phyloP scores from a whole-genome alignment of 2,113 vertebrate species.

The Ailuropoda melanoleuca region DNA sequence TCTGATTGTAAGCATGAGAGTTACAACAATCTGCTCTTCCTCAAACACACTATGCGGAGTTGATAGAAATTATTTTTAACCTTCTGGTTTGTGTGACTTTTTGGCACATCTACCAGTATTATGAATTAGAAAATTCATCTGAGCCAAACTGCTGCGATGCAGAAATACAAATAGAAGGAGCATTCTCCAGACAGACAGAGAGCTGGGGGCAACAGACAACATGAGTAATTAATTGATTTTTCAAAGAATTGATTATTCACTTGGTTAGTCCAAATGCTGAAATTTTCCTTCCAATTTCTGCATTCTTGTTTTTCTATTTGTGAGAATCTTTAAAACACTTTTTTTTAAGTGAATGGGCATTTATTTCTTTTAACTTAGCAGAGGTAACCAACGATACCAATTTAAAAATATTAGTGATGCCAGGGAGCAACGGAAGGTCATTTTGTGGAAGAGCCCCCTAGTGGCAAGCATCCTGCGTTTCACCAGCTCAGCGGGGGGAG shows the following conservation, averaged over 20 bases:
- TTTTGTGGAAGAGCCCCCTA: conserved; percentile 48
- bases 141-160: conserved; percentile 61
- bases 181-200: conserved; percentile 41
- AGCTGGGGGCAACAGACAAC: conserved; percentile 31
- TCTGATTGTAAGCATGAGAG: conserved; percentile 58
- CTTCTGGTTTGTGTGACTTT: conserved; percentile 80
- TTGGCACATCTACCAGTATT: conserved; percentile 69
- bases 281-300: neutral
- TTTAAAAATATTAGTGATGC: neutral
- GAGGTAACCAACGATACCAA: neutral
- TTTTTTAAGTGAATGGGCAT: neutral
- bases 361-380: conserved; percentile 19
- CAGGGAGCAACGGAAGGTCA: neutral
- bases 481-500: neutral
- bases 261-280: conserved; percentile 28
- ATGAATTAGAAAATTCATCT: conserved; percentile 67
- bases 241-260: neutral
- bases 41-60: conserved; percentile 77
- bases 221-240: neutral
- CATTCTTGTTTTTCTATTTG: neutral
- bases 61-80: conserved; percentile 81
- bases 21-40: conserved; percentile 79
- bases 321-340: neutral
- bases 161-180: conserved; percentile 71
- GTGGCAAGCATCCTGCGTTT: neutral